Evolutionary conservation across 1,140 invertebrate species (phyloP).

Genomic region (Orussus abietinus): DNA sequence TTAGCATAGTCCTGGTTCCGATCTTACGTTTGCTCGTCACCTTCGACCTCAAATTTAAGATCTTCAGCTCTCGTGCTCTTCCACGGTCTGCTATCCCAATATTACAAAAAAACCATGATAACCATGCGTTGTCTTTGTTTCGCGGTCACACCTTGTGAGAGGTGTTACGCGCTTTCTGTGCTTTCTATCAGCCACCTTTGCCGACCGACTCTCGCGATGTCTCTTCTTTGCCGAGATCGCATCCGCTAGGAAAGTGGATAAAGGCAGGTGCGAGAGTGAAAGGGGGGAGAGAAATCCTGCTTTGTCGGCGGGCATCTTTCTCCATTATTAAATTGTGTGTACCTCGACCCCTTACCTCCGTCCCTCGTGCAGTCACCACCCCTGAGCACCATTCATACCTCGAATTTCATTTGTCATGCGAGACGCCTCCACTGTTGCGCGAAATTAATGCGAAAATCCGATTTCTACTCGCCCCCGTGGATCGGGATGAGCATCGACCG

Average conservation of each 20-base stretch:
- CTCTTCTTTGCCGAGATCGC: too few relatives aligned
- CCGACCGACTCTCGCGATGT: constrained; percentile 11
- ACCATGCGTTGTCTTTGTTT: too few relatives aligned
- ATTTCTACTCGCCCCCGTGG: constrained; percentile 3
- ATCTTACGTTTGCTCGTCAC: too few relatives aligned
- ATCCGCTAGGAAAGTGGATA: constrained; percentile 4
- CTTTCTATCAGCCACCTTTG: constrained; percentile 10
- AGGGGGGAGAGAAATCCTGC: constrained; percentile 19
- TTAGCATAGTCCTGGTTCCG: too few relatives aligned
- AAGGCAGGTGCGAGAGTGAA: constrained; percentile 14
- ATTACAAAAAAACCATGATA: too few relatives aligned
- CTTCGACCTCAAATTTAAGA: too few relatives aligned
- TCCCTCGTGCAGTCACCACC: constrained; percentile 19
- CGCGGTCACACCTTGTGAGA: constrained; percentile 11
- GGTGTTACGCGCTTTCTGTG: constrained; percentile 3
- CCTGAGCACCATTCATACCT: too few relatives aligned
- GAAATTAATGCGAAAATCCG: constrained; percentile 9
- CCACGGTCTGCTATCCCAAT: too few relatives aligned
- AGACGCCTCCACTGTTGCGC: constrained; percentile 10
- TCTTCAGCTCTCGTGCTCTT: too few relatives aligned
- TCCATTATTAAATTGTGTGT: constrained; percentile 43
- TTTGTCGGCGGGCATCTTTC: constrained; percentile 35
- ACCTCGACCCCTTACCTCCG: constrained; percentile 22
- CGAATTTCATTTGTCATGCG: too few relatives aligned
- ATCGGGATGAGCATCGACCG: too few relatives aligned